phyloP scores from a whole-genome alignment of 1,140 invertebrate genomes.

The Temnothorax curvispinosus region DNA sequence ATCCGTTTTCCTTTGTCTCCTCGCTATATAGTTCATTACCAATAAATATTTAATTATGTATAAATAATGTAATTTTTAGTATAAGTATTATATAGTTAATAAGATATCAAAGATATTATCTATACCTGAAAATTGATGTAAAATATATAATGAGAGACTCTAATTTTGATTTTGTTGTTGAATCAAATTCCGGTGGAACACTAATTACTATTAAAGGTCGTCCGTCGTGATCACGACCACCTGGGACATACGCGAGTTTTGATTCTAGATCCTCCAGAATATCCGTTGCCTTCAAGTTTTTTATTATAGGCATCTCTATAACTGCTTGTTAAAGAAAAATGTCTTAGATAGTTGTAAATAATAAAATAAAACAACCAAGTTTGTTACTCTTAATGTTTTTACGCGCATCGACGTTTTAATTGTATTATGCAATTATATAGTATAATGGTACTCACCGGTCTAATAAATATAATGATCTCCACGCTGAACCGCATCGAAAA shows the following conservation, averaged over 20 bases:
- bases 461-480: background rate
- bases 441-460: conserved; percentile 8
- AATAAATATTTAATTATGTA: background rate
- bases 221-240: conserved; percentile 88
- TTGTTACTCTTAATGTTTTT: background rate
- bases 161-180: conserved; percentile 85
- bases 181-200: conserved; percentile 86
- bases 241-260: conserved; percentile 87
- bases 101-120: background rate
- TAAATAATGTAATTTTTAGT: background rate
- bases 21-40: conserved; percentile 75
- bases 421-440: background rate
- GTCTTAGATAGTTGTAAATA: background rate
- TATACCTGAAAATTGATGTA: conserved; percentile 88
- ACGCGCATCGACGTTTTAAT: background rate
- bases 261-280: conserved; percentile 86
- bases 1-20: conserved; percentile 85
- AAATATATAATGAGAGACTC: conserved; percentile 87
- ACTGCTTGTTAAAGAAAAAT: background rate
- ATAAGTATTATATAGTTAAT: background rate
- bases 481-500: background rate
- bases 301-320: conserved; percentile 63
- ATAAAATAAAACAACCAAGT: background rate
- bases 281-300: conserved; percentile 81
- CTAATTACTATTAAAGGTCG: conserved; percentile 88